phyloP scores from a whole-genome alignment of 2,888 invertebrate genomes.

The Camptogramma bilineatum region DNA sequence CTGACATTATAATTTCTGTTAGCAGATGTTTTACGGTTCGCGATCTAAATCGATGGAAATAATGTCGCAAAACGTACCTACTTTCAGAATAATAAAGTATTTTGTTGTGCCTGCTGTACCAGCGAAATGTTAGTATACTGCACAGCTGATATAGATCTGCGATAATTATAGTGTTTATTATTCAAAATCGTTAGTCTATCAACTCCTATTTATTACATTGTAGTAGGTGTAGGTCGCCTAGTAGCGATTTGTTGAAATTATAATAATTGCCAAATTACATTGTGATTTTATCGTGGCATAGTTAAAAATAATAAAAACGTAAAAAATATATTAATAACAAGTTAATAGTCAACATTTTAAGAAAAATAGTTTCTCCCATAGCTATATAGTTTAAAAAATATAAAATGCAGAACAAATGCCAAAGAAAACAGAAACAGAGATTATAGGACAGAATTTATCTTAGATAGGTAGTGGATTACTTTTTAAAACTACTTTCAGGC shows the following conservation, averaged over 20 bases:
- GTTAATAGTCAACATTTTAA: not conserved
- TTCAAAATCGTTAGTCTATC: no score
- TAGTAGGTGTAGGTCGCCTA: no score
- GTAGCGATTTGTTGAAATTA: not conserved
- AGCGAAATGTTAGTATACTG: no score
- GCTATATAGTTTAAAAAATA: not conserved
- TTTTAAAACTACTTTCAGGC: conserved; percentile 11
- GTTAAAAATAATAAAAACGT: not conserved
- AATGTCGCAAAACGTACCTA: no score
- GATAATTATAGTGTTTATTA: no score
- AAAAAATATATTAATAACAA: not conserved
- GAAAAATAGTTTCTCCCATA: not conserved
- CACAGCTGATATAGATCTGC: no score
- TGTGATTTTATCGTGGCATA: not conserved
- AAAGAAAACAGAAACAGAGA: not conserved
- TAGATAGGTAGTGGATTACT: not conserved
- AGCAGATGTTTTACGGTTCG: no score
- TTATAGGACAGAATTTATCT: not conserved
- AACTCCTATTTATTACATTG: no score
- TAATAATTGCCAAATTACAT: not conserved
- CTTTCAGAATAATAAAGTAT: no score
- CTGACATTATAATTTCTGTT: no score
- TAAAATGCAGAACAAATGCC: not conserved
- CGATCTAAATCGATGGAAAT: no score
- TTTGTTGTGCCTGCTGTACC: no score